Evolutionary conservation across 1,140 invertebrate genomes (phyloP).

Genomic region (Drosophila varians): DNA sequence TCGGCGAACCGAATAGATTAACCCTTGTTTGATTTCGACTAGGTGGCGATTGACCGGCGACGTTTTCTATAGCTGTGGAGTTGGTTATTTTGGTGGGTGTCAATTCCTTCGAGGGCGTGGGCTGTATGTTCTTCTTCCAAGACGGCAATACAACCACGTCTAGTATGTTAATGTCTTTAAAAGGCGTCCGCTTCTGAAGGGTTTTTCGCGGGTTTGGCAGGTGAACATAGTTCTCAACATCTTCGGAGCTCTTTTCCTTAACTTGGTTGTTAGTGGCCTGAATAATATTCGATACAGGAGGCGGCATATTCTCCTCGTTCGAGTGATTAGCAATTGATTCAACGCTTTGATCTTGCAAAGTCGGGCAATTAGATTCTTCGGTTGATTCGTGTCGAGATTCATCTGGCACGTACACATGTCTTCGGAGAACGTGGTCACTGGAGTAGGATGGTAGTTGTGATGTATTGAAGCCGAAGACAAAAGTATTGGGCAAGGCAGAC

Average conservation of each 20-base stretch:
- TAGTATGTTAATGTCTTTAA: constrained; percentile 73
- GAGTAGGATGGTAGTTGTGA: constrained; percentile 74
- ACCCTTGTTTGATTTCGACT: constrained; percentile 14
- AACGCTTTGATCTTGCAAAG: background rate
- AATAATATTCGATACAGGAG: background rate
- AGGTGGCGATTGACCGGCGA: background rate
- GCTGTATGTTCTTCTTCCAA: constrained; percentile 57
- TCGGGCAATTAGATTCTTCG: constrained; percentile 5
- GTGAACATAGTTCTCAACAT: constrained; percentile 60
- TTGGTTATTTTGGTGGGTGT: background rate
- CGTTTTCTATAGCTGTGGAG: background rate
- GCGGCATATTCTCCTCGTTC: constrained; percentile 70
- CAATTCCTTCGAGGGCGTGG: constrained; percentile 25
- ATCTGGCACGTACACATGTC: constrained; percentile 60
- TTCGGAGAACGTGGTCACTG: constrained; percentile 56
- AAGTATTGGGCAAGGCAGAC: constrained; percentile 56
- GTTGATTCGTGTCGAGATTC: background rate
- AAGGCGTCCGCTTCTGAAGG: constrained; percentile 54
- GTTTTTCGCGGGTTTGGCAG: constrained; percentile 63
- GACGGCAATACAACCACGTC: constrained; percentile 66
- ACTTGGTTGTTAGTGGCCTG: constrained; percentile 12
- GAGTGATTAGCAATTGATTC: constrained; percentile 53
- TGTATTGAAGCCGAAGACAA: constrained; percentile 62
- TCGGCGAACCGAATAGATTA: constrained; percentile 39
- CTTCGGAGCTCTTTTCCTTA: constrained; percentile 37